A percentile compares a stretch with the other conserved stretches of the same genome.
Evolutionary conservation across 2,888 invertebrate genomes (phyloP).

Genomic region (Petrophora chlorosata): DNA sequence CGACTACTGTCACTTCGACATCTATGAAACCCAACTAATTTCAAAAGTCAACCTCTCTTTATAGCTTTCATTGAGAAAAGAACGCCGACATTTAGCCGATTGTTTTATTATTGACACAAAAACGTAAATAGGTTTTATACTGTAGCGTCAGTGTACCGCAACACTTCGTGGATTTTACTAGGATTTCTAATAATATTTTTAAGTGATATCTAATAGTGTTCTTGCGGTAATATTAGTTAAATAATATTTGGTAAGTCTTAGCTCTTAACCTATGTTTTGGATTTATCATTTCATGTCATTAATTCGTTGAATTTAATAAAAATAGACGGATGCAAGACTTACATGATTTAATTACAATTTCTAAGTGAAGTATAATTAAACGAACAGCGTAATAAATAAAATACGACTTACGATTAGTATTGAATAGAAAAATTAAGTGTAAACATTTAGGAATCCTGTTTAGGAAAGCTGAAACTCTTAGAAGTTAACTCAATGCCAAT

Average conservation of each 20-base stretch:
- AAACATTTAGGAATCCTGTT: too few species aligned
- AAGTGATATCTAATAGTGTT: not conserved
- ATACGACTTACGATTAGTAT: too few species aligned
- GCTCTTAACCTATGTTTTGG: slow-evolving; percentile 1
- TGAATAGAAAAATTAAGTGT: too few species aligned
- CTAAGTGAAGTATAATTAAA: too few species aligned
- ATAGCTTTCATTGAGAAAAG: not conserved
- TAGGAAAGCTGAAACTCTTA: too few species aligned
- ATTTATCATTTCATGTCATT: not conserved
- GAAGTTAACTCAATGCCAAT: too few species aligned
- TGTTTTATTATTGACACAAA: not conserved
- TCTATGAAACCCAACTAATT: slow-evolving; percentile 2
- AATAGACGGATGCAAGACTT: not conserved
- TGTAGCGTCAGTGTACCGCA: not conserved
- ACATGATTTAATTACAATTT: too few species aligned
- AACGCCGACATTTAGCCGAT: not conserved
- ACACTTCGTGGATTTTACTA: not conserved
- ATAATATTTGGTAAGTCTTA: slow-evolving; percentile 5
- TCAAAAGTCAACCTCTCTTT: not conserved
- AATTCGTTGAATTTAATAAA: not conserved
- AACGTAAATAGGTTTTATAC: not conserved
- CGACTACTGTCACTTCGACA: slow-evolving; percentile 18
- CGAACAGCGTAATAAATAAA: too few species aligned
- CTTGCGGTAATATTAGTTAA: not conserved
- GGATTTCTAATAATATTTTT: slow-evolving; percentile 12